Base-by-base conservation (phyloP, 1,140 invertebrate species). In the Aphis craccivora region DNA sequence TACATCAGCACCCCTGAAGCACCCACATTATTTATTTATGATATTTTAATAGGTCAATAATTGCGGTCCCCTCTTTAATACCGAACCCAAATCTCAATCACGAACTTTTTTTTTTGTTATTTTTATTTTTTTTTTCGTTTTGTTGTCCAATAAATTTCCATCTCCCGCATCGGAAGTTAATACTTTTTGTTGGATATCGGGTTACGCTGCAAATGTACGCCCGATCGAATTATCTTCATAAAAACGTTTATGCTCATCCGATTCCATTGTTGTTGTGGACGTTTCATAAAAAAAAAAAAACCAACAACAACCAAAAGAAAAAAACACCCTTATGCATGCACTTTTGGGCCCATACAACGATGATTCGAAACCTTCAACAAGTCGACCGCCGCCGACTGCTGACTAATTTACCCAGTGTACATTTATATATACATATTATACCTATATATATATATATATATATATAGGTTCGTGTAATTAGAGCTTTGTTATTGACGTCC, bases 181-280 rank as follows among this genome's bases (percentile, higher is more conserved):
- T 93, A 93, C 91, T 84, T 93, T 93, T 93, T 93, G 91, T 93
- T 43, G 48, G 48, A 23, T 93, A 93, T 93, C 91, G 91, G 91
- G 91, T 93, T 93, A 84, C 91, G 45, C 91, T 30, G 76, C 91
- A 93, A 84, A 84, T 84, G 91, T 55, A 93, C 81, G 91, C 91
- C 48, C 81, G 76, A 37, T 53, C 91, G 45, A 93, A 93, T 93
- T 86, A 93, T 93, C 91, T 93, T 93, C 76, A 93, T 93, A 93
- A 93, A 93, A 84, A 93, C 91, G 81, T 93, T 93, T 93, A 93
- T 93, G 91, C 91, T 93, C 91, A 93, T 93, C 91, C 91, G 81
- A 93, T 51, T 93, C 91, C 81, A 93, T 93, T 93, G 91, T 93
- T 84, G 81, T 53, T 83, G 37, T 84, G 91, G 91, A 93, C 91